Percentiles rank a stretch among this genome's conserved stretches.
These are phyloP conservation scores for Drosophila busckii DNA, from an alignment of 1,140 invertebrate genomes.

Conservation along the genomic window DNA sequence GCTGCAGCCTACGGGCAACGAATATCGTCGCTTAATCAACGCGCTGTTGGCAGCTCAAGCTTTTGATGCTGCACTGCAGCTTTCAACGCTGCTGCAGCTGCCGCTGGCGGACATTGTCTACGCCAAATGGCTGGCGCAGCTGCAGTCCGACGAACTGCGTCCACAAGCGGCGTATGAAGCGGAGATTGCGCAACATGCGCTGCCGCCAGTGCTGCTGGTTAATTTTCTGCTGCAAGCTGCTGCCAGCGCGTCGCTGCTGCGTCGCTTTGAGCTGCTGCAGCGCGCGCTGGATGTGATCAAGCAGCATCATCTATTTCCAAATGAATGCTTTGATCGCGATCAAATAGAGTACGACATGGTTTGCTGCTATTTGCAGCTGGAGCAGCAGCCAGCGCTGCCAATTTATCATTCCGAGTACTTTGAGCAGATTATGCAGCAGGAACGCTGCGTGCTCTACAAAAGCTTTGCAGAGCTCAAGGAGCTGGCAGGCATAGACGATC, in stretches of 20 bases:
- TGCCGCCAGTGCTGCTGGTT: conserved; percentile 64
- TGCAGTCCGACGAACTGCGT: conserved; percentile 40
- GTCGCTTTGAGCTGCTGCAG: conserved; percentile 60
- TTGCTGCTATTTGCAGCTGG: conserved; percentile 53
- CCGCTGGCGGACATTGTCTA: conserved; percentile 72
- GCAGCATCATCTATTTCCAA: conserved; percentile 68
- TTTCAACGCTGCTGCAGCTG: conserved; percentile 58
- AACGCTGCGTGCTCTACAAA: conserved; percentile 72
- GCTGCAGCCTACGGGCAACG: conserved; percentile 34
- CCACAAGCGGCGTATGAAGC: conserved; percentile 54
- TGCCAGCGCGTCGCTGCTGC: neutral
- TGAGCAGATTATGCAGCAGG: conserved; percentile 71
- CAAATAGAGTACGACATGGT: conserved; percentile 77
- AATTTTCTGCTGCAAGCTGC: conserved; percentile 68
- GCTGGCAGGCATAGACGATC: conserved; percentile 71
- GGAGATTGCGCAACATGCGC: conserved; percentile 54
- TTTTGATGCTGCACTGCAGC: conserved; percentile 64
- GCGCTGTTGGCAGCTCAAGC: conserved; percentile 50
- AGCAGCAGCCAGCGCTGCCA: neutral
- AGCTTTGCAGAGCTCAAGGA: conserved; percentile 73
- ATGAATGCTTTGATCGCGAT: conserved; percentile 72
- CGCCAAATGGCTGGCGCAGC: conserved; percentile 62
- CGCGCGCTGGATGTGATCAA: conserved; percentile 66
- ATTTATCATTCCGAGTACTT: conserved; percentile 77
- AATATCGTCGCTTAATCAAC: conserved; percentile 53